A percentile compares a stretch with the other conserved stretches of the same genome.
Conservation (phyloP, 2,888 invertebrate genomes). For the Tinea semifulvella region DNA sequence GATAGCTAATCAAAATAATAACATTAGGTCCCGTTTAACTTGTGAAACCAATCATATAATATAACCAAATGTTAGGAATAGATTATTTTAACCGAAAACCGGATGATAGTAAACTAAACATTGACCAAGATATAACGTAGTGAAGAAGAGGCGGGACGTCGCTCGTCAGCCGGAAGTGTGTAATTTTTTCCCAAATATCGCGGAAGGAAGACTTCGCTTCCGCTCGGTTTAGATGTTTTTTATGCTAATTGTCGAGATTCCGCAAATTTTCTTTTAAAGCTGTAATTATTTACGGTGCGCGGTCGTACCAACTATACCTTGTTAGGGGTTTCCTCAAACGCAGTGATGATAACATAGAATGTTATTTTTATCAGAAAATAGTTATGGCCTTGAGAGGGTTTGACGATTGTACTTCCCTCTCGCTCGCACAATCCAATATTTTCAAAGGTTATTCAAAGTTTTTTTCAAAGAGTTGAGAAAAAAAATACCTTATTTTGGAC, state of each 20-base stretch:
- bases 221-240: slow-evolving; percentile 62
- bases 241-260: slow-evolving; percentile 62
- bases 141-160: background rate
- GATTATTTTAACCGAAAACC: background rate
- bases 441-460: too few species aligned
- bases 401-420: too few species aligned
- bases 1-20: too few species aligned
- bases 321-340: background rate
- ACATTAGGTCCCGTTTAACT: too few species aligned
- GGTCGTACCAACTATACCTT: background rate
- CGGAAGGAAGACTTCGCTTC: slow-evolving; percentile 61
- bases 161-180: slow-evolving; percentile 40
- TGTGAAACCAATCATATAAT: too few species aligned
- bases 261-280: slow-evolving; percentile 54
- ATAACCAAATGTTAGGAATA: too few species aligned
- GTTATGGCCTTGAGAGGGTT: too few species aligned
- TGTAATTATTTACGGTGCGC: slow-evolving; percentile 50
- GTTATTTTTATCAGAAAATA: background rate
- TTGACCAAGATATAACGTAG: too few species aligned
- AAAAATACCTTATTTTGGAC: too few species aligned
- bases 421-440: too few species aligned
- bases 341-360: background rate
- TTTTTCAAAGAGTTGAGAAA: too few species aligned
- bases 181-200: slow-evolving; percentile 61
- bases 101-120: too few species aligned